A percentile compares a stretch with the other conserved stretches of the same genome.
Evolutionary conservation across 2,888 invertebrate species (phyloP).

Genomic region (Eretmocerus hayati): DNA sequence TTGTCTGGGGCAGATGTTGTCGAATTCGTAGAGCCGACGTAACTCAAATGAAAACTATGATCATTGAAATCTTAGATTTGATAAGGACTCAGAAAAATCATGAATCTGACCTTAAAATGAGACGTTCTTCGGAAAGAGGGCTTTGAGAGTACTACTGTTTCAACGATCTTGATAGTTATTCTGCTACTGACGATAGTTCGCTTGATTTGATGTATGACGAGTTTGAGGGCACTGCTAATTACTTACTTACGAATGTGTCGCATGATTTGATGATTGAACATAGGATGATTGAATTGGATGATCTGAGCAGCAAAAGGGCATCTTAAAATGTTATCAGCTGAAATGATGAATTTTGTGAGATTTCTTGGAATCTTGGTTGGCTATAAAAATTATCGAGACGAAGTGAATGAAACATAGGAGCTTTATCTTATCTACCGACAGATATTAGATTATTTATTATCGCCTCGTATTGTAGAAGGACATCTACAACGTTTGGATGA

Average conservation of each 20-base stretch:
- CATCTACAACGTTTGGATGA: too few relatives aligned
- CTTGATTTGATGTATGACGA: slow-evolving; percentile 24
- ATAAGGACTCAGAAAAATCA: slow-evolving; percentile 7
- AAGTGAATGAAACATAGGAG: too few relatives aligned
- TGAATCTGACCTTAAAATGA: slow-evolving; percentile 2
- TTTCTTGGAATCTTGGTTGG: too few relatives aligned
- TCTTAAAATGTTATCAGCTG: slow-evolving; percentile 16
- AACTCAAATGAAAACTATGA: not conserved
- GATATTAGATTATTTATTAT: too few relatives aligned
- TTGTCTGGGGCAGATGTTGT: slow-evolving; percentile 6
- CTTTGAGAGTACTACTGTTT: slow-evolving; percentile 12
- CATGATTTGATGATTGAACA: slow-evolving; percentile 4
- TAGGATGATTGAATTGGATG: slow-evolving; percentile 13
- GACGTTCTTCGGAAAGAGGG: slow-evolving; percentile 4
- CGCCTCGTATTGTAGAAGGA: too few relatives aligned
- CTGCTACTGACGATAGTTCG: slow-evolving; percentile 13
- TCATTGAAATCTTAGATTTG: slow-evolving; percentile 4
- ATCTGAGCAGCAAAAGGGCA: slow-evolving; percentile 4
- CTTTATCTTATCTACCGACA: too few relatives aligned
- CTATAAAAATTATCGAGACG: too few relatives aligned
- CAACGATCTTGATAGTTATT: slow-evolving; percentile 14
- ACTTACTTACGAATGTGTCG: slow-evolving; percentile 15
- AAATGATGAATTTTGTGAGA: too few relatives aligned
- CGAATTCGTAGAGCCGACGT: not conserved
- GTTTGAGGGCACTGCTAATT: slow-evolving; percentile 18